Conservation (phyloP, 2,888 invertebrate genomes). For the Amphipyra tragopoginis region DNA sequence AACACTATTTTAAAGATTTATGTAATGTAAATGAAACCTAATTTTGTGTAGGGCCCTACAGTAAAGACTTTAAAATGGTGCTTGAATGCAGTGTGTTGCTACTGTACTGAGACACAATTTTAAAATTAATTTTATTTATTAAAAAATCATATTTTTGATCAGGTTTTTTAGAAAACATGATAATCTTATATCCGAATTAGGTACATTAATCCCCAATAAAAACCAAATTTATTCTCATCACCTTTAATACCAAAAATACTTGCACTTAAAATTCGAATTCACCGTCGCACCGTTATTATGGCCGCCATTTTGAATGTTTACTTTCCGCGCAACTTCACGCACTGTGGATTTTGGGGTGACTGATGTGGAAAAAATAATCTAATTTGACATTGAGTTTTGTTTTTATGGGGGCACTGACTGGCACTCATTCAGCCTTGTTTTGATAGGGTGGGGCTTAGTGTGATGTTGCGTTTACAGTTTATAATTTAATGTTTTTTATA, state of each 20-base stretch:
- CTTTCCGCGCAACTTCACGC: slow-evolving; percentile 75
- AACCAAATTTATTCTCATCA: not conserved
- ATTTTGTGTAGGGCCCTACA: too few species aligned
- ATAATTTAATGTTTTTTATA: slow-evolving; percentile 32
- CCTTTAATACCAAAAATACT: slow-evolving; percentile 7
- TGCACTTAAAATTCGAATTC: slow-evolving; percentile 33
- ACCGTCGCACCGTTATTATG: slow-evolving; percentile 46
- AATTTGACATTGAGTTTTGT: slow-evolving; percentile 77
- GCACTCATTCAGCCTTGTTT: slow-evolving; percentile 52
- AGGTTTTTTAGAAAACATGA: too few species aligned
- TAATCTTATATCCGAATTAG: too few species aligned
- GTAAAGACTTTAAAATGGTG: too few species aligned
- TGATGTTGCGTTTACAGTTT: slow-evolving; percentile 41
- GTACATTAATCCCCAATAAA: not conserved
- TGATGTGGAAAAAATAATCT: slow-evolving; percentile 77
- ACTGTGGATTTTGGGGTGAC: slow-evolving; percentile 66
- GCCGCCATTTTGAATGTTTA: slow-evolving; percentile 84
- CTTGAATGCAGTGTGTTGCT: too few species aligned
- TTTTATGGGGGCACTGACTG: slow-evolving; percentile 64
- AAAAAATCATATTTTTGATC: too few species aligned
- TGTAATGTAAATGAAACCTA: too few species aligned
- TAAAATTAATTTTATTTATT: too few species aligned
- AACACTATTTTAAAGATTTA: too few species aligned
- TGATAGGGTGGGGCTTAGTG: slow-evolving; percentile 57
- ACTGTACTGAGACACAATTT: too few species aligned